Conservation (phyloP, 2,113 vertebrate genomes). For the Petroica traversi region DNA sequence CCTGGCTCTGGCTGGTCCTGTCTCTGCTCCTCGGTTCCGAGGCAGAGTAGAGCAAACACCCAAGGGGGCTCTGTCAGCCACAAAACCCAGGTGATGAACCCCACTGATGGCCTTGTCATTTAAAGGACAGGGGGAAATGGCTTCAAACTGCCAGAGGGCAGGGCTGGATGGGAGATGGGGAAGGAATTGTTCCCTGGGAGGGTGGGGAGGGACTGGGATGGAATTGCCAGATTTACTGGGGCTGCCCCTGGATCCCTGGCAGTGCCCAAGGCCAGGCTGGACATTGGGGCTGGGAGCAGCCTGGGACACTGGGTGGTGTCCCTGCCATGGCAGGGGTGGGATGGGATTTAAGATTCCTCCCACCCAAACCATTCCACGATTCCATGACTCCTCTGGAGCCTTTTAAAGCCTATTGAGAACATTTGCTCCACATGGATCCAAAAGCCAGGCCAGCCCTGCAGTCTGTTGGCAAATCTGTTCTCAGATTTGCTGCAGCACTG, state of each 20-base stretch:
- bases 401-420: neutral
- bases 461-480: neutral
- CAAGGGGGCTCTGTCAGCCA: neutral
- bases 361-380: neutral
- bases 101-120: neutral
- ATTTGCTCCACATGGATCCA: neutral
- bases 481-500: neutral
- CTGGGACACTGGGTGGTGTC: neutral
- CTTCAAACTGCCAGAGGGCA: neutral
- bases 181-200: neutral
- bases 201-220: neutral
- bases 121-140: neutral
- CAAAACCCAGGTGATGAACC: neutral
- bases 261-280: neutral
- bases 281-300: neutral
- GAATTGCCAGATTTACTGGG: neutral
- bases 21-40: neutral
- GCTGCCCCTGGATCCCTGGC: neutral
- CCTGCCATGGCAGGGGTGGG: neutral
- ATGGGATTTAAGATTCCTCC: neutral
- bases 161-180: neutral
- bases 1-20: neutral
- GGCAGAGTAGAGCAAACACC: neutral
- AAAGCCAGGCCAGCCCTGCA: neutral
- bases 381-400: neutral